Base-by-base conservation (phyloP, 2,888 invertebrate species). In the Ellobium chinense region DNA sequence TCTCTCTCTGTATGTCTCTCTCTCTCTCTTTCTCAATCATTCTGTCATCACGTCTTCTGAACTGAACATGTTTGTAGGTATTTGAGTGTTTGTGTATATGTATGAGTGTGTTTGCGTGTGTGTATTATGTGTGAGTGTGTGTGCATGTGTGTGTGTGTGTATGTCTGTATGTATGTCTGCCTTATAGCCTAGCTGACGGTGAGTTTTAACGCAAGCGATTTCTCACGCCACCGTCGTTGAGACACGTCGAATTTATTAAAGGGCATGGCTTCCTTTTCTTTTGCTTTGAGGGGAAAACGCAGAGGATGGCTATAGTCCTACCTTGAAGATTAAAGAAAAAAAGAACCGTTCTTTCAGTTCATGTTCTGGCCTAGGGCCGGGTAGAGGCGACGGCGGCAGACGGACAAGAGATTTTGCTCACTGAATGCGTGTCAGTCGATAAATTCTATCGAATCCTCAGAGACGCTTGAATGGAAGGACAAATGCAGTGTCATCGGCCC, bases 401-500 rank as follows among this genome's bases (percentile, higher is more conserved):
- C 29, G 29, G 18, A 39, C 56, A 70, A 70, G 58, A 56, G 70
- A 58, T 56, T 18, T 58, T 31, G 2, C 7, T 54, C 36, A 27
- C 7, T 70, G 70, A 58, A 70, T 58, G 34, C 70, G 70, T 70
- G 70, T 70, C 70, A 70, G 56, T 70, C 70, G 58, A 70, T 70
- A 58, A 31, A 34, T 7, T 69, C 29, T 70, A 70, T 70, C 70
- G 70, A 70, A 70, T 56, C 56, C 56, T 56, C 21, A n/a, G 9
- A 36, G n/a, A 24, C 70, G 3, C 12, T n/a, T 70, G n/a, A 70
- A 70, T 58, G 31, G 70, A 70, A 70, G 39, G 36, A 70, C 70
- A 70, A 58, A 56, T n/a, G 70, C 29, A 56, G 34, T 56, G 31
- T 36, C 70, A 56, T 9, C 70, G 70, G 46, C 3, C 29, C 9